Evolutionary conservation across 2,797 vertebrate species (phyloP).

Genomic region (Catamblyrhynchus diadema): DNA sequence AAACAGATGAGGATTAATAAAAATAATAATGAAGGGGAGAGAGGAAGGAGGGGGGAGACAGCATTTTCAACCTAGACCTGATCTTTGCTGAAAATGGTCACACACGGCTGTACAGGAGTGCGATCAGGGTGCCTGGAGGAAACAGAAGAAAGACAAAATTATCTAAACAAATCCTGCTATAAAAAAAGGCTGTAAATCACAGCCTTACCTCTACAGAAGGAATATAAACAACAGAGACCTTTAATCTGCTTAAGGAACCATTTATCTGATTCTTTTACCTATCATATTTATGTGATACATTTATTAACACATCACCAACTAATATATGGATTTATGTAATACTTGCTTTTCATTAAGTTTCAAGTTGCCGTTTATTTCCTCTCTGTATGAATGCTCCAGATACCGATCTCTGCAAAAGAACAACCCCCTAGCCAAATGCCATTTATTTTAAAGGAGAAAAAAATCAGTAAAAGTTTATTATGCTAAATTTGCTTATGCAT

Average conservation of each 20-base stretch:
- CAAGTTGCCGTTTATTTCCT: neutral
- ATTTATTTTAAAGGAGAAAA: neutral
- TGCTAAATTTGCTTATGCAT: neutral
- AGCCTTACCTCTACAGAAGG: neutral
- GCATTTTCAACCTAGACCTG: neutral
- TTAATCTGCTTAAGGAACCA: neutral
- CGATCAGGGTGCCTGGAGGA: neutral
- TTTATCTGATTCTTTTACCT: neutral
- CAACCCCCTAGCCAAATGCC: neutral
- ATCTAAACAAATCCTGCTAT: neutral
- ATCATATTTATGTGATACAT: conserved; percentile 5
- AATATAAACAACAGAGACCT: neutral
- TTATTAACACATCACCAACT: conserved; percentile 22
- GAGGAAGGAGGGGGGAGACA: neutral
- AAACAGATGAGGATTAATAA: conserved; percentile 22
- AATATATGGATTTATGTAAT: conserved; percentile 22
- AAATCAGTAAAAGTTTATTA: neutral
- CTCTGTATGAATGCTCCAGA: neutral
- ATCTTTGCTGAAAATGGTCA: neutral
- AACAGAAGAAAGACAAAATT: conserved; percentile 3
- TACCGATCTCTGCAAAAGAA: neutral
- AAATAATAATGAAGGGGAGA: neutral
- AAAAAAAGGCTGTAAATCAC: conserved; percentile 2
- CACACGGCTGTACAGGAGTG: neutral
- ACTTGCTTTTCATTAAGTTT: conserved; percentile 7